These are phyloP conservation scores for Sparidentex hasta DNA, from an alignment of 2,797 vertebrate genomes.

Conservation along the genomic window DNA sequence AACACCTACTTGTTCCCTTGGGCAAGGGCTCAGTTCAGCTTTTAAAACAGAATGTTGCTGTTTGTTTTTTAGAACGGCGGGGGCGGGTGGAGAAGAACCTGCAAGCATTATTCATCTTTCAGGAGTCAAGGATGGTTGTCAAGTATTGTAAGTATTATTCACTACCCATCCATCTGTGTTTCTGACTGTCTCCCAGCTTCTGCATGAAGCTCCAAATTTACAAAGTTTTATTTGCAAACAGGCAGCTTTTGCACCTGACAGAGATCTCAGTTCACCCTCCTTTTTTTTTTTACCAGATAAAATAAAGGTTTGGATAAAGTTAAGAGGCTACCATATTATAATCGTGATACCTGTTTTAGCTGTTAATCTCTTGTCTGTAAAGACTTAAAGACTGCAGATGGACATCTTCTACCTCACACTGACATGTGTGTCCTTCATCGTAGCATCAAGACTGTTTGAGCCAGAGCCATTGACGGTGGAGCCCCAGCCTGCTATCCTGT, in stretches of 20 bases:
- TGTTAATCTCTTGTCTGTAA: background rate
- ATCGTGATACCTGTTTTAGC: background rate
- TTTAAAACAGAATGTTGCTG: conserved; percentile 21
- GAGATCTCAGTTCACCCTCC: background rate
- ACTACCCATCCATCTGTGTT: conserved; percentile 1
- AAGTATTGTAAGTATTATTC: conserved; percentile 82
- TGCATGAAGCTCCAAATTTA: conserved; percentile 1
- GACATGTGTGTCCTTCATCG: conserved; percentile 15
- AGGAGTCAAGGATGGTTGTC: conserved; percentile 89
- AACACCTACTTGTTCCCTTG: conserved; percentile 56
- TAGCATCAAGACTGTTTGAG: conserved; percentile 78
- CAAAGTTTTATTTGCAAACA: conserved; percentile 1
- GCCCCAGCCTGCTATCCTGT: conserved; percentile 76
- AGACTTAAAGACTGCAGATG: background rate
- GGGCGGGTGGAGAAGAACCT: conserved; percentile 85
- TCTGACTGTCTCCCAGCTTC: background rate
- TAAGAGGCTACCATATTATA: background rate
- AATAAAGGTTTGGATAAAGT: background rate
- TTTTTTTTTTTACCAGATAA: no score
- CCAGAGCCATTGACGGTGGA: conserved; percentile 75
- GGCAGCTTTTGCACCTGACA: background rate
- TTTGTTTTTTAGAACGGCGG: conserved; percentile 81
- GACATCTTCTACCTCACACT: background rate
- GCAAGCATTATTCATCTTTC: conserved; percentile 96
- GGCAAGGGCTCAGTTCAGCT: conserved; percentile 23